Evolutionary conservation across 2,888 invertebrate genomes (phyloP).

Genomic region (Perizoma flavofasciatum): DNA sequence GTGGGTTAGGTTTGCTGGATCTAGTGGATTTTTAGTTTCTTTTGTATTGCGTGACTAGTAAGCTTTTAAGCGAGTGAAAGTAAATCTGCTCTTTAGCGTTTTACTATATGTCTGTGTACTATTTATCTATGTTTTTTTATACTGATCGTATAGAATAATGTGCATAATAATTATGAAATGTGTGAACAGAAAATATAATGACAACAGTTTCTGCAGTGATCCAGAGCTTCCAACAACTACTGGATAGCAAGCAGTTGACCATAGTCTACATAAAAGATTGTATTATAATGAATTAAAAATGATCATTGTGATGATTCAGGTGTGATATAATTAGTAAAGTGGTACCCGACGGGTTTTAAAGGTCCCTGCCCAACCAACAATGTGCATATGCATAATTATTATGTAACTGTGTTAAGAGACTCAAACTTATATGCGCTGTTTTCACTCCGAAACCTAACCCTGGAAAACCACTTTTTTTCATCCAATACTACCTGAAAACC

Average conservation of each 20-base stretch:
- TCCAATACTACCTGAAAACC: background rate
- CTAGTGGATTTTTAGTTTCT: constrained; percentile 14
- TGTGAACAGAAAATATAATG: too few relatives aligned
- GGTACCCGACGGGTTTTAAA: constrained; percentile 1
- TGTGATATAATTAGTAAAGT: too few relatives aligned
- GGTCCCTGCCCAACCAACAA: background rate
- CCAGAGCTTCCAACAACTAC: background rate
- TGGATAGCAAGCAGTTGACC: background rate
- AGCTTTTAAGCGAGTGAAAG: too few relatives aligned
- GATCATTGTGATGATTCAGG: too few relatives aligned
- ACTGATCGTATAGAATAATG: too few relatives aligned
- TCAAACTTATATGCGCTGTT: background rate
- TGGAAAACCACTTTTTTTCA: background rate
- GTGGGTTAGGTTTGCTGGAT: constrained; percentile 27
- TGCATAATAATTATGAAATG: too few relatives aligned
- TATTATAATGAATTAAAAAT: background rate
- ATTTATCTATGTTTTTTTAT: too few relatives aligned
- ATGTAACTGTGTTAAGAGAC: background rate
- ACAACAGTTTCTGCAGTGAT: background rate
- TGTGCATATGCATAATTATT: background rate
- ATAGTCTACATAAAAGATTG: background rate
- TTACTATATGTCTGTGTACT: too few relatives aligned
- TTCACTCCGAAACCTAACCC: background rate
- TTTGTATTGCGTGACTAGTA: constrained; percentile 17
- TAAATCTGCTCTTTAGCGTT: too few relatives aligned